phyloP scores from a whole-genome alignment of 2,113 vertebrate species.

The Lepus timidus region DNA sequence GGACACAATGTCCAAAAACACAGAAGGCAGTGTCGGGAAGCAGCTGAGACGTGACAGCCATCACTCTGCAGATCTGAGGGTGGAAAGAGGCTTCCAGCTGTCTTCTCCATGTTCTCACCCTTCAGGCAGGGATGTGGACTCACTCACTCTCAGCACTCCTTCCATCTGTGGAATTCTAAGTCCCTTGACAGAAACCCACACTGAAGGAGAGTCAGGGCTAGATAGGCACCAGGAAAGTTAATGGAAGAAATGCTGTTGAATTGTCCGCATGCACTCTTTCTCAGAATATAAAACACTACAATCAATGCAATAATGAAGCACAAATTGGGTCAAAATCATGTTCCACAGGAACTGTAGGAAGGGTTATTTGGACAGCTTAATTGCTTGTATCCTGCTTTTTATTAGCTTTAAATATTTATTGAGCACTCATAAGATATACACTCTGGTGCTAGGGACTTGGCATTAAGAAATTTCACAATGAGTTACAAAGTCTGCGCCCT shows the following conservation, averaged over 20 bases:
- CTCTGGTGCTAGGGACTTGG: background rate
- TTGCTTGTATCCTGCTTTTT: constrained; percentile 25
- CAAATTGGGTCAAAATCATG: constrained; percentile 52
- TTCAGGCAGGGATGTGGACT: constrained; percentile 1
- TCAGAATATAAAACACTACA: constrained; percentile 32
- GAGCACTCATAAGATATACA: constrained; percentile 2
- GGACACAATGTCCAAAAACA: constrained; percentile 68
- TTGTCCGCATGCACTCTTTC: background rate
- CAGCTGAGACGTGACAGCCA: background rate
- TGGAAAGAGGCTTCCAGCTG: background rate
- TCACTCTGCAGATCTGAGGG: constrained; percentile 40
- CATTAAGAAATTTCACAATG: background rate
- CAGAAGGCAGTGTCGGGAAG: background rate
- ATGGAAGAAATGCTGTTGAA: background rate
- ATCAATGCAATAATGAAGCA: constrained; percentile 37
- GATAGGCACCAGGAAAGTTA: background rate
- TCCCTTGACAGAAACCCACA: constrained; percentile 48
- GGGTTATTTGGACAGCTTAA: constrained; percentile 43
- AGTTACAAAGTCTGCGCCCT: background rate
- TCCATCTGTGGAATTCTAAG: constrained; percentile 29
- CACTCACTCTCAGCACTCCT: constrained; percentile 41
- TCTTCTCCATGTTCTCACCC: constrained; percentile 43
- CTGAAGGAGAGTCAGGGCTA: background rate
- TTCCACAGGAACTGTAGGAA: constrained; percentile 1
- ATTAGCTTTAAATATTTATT: constrained; percentile 52